Evolutionary conservation across 23 tunicate species (phyloP), one percentile per base, ranked within the genome.

Genomic region (Trididemnum nubilum): DNA sequence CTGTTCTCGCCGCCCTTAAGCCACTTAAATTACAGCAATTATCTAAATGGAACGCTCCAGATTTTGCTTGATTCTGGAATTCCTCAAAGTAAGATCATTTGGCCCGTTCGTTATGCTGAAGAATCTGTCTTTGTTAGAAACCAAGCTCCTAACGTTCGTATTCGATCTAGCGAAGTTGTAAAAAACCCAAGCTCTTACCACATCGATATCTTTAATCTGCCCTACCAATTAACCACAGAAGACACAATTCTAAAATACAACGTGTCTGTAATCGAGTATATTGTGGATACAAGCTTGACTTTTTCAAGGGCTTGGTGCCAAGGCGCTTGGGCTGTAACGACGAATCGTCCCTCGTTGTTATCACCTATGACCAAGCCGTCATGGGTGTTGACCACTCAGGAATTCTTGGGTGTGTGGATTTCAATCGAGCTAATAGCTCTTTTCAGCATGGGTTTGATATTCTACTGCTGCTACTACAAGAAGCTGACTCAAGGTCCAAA

Each of bases 281-380:
- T 37, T 9, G 33, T 81, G 2, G 39, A 87, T 73, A 77, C 51
- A 30, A 38, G 23, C 19, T 80, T 78, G 85, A 76, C 81, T 4
- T 80, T 78, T 49, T 64, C 81, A 21, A 69, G 85, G 36, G 81
- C 85, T 22, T 80, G 85, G 91, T 87, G 91, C 40, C 84, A 73
- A 32, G 91, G 85, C 0, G 81, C 70, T 27, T 81, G 85, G 85
- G 91, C 85, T 38, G 81, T 81, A 18, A 87, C 91, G 0, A 87
- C 91, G 2, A 54, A 52, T 33, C 12, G 19, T 31, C 27, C 67
- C 54, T 54, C 81, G 2, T 52, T 52, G 2, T 26, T 77, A 51
- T 2, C 7, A 27, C 22, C 15, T 1, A 7, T 77, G 9, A 9
- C 22, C 1, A 25, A 32, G 19, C 81, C 81, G 2, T 77, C 67